These are phyloP conservation scores for Ethmia dodecea DNA, from an alignment of 2,888 invertebrate genomes.

Conservation along the genomic window DNA sequence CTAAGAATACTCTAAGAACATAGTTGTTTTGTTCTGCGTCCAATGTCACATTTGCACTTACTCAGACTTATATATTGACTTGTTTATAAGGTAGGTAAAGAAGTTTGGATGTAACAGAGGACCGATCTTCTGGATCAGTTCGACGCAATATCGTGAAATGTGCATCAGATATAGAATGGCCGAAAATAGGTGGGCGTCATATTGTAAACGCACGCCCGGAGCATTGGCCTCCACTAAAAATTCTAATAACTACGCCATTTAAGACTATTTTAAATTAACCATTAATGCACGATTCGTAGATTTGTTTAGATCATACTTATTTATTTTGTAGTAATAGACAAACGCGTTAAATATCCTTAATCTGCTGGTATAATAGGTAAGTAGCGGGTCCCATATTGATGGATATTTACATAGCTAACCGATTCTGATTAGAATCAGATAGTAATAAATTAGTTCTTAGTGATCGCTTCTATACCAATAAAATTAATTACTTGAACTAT, in stretches of 20 bases:
- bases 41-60: constrained; percentile 38
- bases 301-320: no score
- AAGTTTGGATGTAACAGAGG: constrained; percentile 1
- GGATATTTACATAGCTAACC: no score
- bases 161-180: constrained; percentile 47
- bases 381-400: no score
- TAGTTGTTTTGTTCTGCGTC: constrained; percentile 29
- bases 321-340: no score
- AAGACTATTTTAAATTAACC: no score
- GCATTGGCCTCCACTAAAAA: constrained; percentile 51
- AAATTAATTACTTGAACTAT: no score
- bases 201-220: constrained; percentile 43
- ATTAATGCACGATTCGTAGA: no score
- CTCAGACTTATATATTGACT: constrained; percentile 3
- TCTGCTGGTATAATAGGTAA: no score
- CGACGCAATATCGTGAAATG: constrained; percentile 45
- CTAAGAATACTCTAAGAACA: constrained; percentile 21
- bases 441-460: no score
- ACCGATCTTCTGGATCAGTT: constrained; percentile 26
- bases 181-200: constrained; percentile 65
- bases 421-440: no score
- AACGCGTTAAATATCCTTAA: no score
- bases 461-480: no score
- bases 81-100: constrained; percentile 3
- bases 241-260: constrained; percentile 31